Evolutionary conservation across 1,140 invertebrate species (phyloP).

Genomic region (Anoplophora glabripennis): DNA sequence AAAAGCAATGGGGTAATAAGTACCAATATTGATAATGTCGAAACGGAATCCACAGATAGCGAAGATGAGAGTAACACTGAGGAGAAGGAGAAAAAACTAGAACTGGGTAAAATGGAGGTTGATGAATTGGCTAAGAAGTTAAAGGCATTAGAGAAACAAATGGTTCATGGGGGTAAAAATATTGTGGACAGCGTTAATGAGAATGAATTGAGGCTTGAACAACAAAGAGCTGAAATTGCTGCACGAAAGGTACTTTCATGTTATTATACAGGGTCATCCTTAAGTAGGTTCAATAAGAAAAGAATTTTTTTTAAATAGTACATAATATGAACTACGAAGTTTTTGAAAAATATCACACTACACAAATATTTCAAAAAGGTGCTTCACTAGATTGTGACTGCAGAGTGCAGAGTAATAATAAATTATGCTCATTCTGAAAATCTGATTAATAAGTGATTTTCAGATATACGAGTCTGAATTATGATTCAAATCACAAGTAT

Average conservation of each 20-base stretch:
- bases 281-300: too few relatives aligned
- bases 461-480: too few relatives aligned
- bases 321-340: too few relatives aligned
- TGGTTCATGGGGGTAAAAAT: slow-evolving; percentile 81
- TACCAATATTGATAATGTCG: slow-evolving; percentile 17
- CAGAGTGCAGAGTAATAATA: too few relatives aligned
- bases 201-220: slow-evolving; percentile 80
- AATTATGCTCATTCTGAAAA: too few relatives aligned
- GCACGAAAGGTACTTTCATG: slow-evolving; percentile 68
- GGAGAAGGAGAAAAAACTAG: slow-evolving; percentile 43
- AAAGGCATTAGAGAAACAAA: slow-evolving; percentile 78
- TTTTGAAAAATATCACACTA: too few relatives aligned
- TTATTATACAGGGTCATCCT: too few relatives aligned
- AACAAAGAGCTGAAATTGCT: slow-evolving; percentile 74
- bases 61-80: slow-evolving; percentile 39
- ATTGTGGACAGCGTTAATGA: slow-evolving; percentile 89
- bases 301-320: too few relatives aligned
- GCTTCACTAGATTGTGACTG: too few relatives aligned
- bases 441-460: too few relatives aligned
- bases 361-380: too few relatives aligned
- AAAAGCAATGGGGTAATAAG: slow-evolving; percentile 37
- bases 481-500: too few relatives aligned
- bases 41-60: slow-evolving; percentile 24
- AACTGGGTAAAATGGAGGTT: slow-evolving; percentile 46
- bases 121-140: slow-evolving; percentile 54